Conservation (phyloP, 1,140 invertebrate genomes). For the Aphaenogaster floridana region DNA sequence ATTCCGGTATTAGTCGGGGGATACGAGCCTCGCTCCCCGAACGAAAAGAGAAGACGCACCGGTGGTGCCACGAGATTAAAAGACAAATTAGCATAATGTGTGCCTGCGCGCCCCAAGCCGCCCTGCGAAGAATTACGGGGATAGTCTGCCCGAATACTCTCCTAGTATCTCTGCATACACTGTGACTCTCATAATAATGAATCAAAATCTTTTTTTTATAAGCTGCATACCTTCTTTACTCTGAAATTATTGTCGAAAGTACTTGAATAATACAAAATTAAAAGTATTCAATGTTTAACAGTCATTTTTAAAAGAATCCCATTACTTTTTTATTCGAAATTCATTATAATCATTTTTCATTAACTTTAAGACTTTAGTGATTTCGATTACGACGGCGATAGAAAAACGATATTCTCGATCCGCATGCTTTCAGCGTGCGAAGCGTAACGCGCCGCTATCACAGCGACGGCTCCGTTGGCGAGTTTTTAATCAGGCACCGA, state of each 20-base stretch:
- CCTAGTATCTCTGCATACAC: constrained; percentile 61
- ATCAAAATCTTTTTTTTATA: constrained; percentile 52
- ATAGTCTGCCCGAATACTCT: constrained; percentile 49
- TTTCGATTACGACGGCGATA: constrained; percentile 27
- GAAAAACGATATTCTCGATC: constrained; percentile 40
- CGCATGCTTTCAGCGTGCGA: constrained; percentile 30
- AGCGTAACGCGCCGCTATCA: constrained; percentile 49
- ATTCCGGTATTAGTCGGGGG: constrained; percentile 57
- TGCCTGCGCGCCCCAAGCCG: constrained; percentile 67
- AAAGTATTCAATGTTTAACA: not conserved
- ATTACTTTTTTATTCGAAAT: not conserved
- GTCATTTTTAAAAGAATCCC: not conserved
- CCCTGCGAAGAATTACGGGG: constrained; percentile 51
- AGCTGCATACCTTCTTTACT: constrained; percentile 3
- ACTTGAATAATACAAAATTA: not conserved
- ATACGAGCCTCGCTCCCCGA: constrained; percentile 28
- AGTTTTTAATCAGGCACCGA: constrained; percentile 71
- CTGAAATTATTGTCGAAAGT: not conserved
- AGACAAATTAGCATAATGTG: constrained; percentile 83
- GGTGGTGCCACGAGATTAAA: constrained; percentile 80
- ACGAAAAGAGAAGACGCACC: constrained; percentile 72
- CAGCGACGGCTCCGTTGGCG: constrained; percentile 45
- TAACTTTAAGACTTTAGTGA: constrained; percentile 2
- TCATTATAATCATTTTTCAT: not conserved
- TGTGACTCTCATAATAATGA: constrained; percentile 60